Percentiles rank a stretch among this genome's conserved stretches.
Conservation (phyloP, 2,888 invertebrate genomes). For the Leptura quadrifasciata region DNA sequence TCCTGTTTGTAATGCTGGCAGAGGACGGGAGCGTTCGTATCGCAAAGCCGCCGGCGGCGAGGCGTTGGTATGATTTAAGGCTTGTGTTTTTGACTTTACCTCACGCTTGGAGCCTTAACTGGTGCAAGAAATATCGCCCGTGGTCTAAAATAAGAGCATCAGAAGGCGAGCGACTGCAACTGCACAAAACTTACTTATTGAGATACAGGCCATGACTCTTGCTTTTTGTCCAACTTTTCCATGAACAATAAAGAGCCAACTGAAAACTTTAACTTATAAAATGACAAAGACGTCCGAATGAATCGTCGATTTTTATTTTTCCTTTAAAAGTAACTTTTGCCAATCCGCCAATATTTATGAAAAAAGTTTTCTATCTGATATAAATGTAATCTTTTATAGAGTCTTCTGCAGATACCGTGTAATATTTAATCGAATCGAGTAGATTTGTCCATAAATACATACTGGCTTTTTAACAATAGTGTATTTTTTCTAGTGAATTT, state of each 20-base stretch:
- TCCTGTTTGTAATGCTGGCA: not conserved
- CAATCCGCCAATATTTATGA: conserved; percentile 38
- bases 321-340: conserved; percentile 20
- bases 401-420: not conserved
- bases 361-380: conserved; percentile 33
- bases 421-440: conserved; percentile 25
- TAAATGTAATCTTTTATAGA: conserved; percentile 14
- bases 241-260: conserved; percentile 54
- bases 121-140: conserved; percentile 53
- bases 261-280: conserved; percentile 55
- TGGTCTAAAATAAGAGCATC: conserved; percentile 47
- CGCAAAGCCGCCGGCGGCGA: conserved; percentile 51
- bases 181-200: conserved; percentile 60
- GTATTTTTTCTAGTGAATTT: not conserved
- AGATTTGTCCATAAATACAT: not conserved
- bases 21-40: conserved; percentile 42
- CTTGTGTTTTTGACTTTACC: conserved; percentile 58
- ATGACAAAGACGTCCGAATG: conserved; percentile 42
- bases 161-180: conserved; percentile 54
- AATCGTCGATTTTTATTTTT: conserved; percentile 38
- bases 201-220: conserved; percentile 58
- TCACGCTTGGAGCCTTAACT: conserved; percentile 33
- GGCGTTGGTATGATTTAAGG: conserved; percentile 60
- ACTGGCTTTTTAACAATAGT: not conserved
- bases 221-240: conserved; percentile 52